Base-by-base conservation (phyloP, 1,140 invertebrate genomes). In the Prorops nasuta region DNA sequence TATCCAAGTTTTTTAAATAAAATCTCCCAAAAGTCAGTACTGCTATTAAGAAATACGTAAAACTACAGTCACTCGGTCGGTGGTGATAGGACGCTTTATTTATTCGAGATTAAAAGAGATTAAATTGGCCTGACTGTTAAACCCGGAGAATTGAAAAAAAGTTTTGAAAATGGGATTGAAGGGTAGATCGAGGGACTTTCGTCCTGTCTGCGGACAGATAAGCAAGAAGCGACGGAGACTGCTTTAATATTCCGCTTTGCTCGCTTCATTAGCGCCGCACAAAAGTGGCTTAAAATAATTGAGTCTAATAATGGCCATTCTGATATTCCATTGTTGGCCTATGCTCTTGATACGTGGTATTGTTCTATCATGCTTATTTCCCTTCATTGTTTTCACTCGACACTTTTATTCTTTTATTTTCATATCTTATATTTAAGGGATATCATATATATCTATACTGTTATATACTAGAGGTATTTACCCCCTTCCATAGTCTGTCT, bases 241-340 rank as follows among this genome's bases (percentile, higher is more conserved):
- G 55, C 50, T 67, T 70, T 69, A 67, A 71, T 74, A 71, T 69
- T 66, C 61, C 54, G 50, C 55, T 72, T 73, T 73, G 67, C 68
- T 63, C 60, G 58, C 54, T 67, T 75, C 70, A 75, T 74, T 75
- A 75, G 69, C 54, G 63, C 21, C 32, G 57, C 62, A 72, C 69
- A 74, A 73, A 73, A 74, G 70, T 72, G 56, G 69, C 67, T 72
- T 71, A 66, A 71, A 71, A 72, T 74, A 74, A 74, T 72, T 72
- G 63, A 72, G 71, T 74, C 70, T 70, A 57, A 71, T 70, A 66
- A 68, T 63, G 39, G 60, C 64, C 44, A 72, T 74, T 74, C 64
- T 71, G 66, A 67, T 71, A 63, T 68, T 53, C 64, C 60, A 71
- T 74, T 72, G 70, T 72, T 57, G 51, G 44, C 54, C 41, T 54